These are phyloP conservation scores for Phortica variegata DNA, from an alignment of 1,140 invertebrate species.

Conservation along the genomic window DNA sequence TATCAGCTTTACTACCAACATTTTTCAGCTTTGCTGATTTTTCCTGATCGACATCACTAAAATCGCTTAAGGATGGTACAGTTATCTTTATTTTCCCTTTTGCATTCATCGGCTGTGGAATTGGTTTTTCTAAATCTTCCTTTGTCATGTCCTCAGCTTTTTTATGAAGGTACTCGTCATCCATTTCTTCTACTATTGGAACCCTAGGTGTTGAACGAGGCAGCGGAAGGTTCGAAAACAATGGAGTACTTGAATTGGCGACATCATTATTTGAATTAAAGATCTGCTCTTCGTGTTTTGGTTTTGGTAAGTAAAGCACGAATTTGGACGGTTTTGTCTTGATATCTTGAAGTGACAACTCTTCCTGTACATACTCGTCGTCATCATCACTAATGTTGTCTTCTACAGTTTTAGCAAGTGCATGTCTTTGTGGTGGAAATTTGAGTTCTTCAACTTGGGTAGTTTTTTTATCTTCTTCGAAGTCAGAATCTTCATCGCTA, in stretches of 20 bases:
- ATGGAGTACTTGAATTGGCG: constrained; percentile 23
- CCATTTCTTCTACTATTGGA: constrained; percentile 57
- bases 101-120: constrained; percentile 20
- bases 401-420: constrained; percentile 17
- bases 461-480: constrained; percentile 25
- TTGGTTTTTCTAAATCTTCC: constrained; percentile 27
- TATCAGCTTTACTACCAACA: constrained; percentile 29
- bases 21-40: constrained; percentile 45
- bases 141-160: constrained; percentile 47
- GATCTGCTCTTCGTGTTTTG: constrained; percentile 22
- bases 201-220: constrained; percentile 13
- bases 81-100: constrained; percentile 51
- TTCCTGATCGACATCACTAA: constrained; percentile 59
- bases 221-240: constrained; percentile 40
- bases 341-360: constrained; percentile 28
- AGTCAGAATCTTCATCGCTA: constrained; percentile 43
- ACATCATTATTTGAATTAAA: constrained; percentile 11
- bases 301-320: constrained; percentile 29
- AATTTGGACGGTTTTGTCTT: constrained; percentile 12
- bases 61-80: constrained; percentile 57
- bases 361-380: constrained; percentile 38
- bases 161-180: constrained; percentile 65
- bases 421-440: background rate
- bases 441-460: no score
- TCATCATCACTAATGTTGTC: constrained; percentile 50